A percentile compares a stretch with the other conserved stretches of the same genome.
phyloP scores from a whole-genome alignment of 2,797 vertebrate species.

The Potorous gilbertii region DNA sequence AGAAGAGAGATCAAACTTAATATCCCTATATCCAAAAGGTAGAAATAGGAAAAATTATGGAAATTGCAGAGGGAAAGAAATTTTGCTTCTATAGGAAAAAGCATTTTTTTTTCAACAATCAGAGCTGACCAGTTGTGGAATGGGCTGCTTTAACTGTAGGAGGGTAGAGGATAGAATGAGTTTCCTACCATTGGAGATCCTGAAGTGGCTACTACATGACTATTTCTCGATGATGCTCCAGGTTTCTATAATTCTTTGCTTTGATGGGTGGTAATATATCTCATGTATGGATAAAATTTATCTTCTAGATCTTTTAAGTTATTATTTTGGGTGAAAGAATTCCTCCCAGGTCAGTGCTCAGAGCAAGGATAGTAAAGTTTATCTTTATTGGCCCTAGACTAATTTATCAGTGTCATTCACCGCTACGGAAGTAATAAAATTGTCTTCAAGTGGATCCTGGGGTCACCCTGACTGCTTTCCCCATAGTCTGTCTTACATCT shows the following conservation, averaged over 20 bases:
- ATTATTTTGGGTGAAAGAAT: no score
- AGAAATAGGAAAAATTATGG: neutral
- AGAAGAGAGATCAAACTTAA: neutral
- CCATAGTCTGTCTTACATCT: neutral
- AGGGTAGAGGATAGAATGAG: neutral
- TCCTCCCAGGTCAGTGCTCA: neutral
- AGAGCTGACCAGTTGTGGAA: neutral
- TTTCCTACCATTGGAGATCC: neutral
- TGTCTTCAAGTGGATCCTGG: neutral
- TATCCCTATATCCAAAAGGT: neutral
- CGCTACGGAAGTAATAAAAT: neutral
- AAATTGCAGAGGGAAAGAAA: neutral
- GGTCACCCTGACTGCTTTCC: neutral
- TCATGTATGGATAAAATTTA: neutral
- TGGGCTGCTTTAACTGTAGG: neutral
- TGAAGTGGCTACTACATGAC: neutral
- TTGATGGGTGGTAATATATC: neutral
- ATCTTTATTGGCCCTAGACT: neutral
- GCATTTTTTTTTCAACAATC: no score
- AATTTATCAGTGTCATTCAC: neutral
- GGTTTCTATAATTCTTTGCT: neutral
- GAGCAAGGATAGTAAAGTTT: neutral
- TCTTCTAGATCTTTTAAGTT: neutral
- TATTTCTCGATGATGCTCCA: neutral
- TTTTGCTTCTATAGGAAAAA: neutral